Evolutionary conservation across 2,113 vertebrate genomes (phyloP), one percentile per base, ranked within the genome.

Genomic region (Limanda limanda): DNA sequence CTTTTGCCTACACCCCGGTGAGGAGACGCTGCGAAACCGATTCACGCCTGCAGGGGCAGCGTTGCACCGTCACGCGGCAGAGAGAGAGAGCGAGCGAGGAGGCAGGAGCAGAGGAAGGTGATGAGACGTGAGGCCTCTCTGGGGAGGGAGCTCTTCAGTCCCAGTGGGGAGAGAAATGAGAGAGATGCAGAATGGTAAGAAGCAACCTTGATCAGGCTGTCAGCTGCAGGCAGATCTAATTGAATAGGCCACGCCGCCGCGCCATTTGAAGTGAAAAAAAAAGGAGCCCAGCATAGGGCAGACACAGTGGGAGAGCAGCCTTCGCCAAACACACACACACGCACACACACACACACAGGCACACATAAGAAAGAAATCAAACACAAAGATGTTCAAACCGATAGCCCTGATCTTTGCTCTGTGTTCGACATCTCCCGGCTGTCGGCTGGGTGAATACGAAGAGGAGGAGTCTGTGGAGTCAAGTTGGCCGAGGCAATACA

Each of bases 201-300:
- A 59, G 48, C 64, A 63, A 60, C 70, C 66, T 74, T 57, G 68
- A 86, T 88, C 76, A 75, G 78, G 52, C 81, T 74, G 81, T 86
- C 84, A 90, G 76, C 79, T 82, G 12, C 14, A 54, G 70, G 61
- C 74, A 45, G 23, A 64, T 78, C 81, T 87, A 88, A 91, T 81
- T 86, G 65, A 88, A 85, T 71, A 37, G 60, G 35, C 60, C 37
- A 60, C 63, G 55, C 64, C 56, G 55, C n/a, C n/a, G n/a, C 77
- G 81, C 74, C 71, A 88, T 83, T 86, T 86, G 76, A 90, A 88
- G 81, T 79, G 64, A 18, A 35, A 56, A 64, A 27, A 45, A 80
- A 73, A n/a, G 79, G 62, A 65, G 62, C 60, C 37, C 51, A 45
- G 71, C 7, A 6, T 18, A 27, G 74, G 77, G 72, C 67, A 68